A percentile compares a stretch with the other conserved stretches of the same genome.
Evolutionary conservation across 2,888 invertebrate genomes (phyloP).

Genomic region (Scaptomyza polygonia): DNA sequence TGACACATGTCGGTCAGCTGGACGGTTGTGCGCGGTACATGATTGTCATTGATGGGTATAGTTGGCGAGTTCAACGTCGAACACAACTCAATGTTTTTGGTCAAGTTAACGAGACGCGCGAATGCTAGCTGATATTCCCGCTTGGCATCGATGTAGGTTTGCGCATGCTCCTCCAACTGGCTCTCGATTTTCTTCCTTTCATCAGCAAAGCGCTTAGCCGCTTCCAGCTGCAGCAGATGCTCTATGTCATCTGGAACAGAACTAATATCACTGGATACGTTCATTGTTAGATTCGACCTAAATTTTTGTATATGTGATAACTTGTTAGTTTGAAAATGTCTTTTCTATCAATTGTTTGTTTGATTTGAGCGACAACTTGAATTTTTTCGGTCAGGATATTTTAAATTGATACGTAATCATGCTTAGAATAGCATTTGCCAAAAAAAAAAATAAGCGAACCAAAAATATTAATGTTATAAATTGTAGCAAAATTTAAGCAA

Average conservation of each 20-base stretch:
- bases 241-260: slow-evolving; percentile 67
- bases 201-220: slow-evolving; percentile 72
- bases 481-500: too few relatives aligned
- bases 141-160: slow-evolving; percentile 64
- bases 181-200: slow-evolving; percentile 64
- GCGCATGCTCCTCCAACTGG: slow-evolving; percentile 75
- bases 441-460: too few relatives aligned
- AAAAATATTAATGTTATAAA: too few relatives aligned
- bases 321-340: too few relatives aligned
- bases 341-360: neutral
- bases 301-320: neutral
- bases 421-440: too few relatives aligned
- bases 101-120: slow-evolving; percentile 50
- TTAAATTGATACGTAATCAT: slow-evolving; percentile 80
- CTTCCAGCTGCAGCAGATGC: slow-evolving; percentile 76
- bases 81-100: slow-evolving; percentile 53
- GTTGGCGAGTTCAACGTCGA: slow-evolving; percentile 39
- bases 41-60: slow-evolving; percentile 21
- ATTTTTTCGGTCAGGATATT: too few relatives aligned
- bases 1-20: slow-evolving; percentile 43
- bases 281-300: slow-evolving; percentile 35
- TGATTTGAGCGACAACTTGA: too few relatives aligned
- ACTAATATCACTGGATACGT: neutral
- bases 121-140: slow-evolving; percentile 67
- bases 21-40: slow-evolving; percentile 10